Evolutionary conservation across 2,113 vertebrate species (phyloP), one percentile per base, ranked within the genome.

Genomic region (Sisor rabdophorus): DNA sequence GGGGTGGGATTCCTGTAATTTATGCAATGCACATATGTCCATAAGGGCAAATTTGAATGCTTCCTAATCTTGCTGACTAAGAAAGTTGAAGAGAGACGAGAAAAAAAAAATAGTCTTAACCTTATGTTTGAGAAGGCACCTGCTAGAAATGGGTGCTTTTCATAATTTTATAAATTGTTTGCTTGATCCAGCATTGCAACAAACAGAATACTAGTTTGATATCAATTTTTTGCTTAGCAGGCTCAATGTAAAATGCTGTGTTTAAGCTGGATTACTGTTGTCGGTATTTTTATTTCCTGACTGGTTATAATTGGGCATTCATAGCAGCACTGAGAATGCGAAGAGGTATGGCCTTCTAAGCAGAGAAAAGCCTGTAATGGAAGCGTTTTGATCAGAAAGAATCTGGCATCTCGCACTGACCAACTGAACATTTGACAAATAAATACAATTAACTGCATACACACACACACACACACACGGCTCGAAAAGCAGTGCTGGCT

Each of bases 21-120:
- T 22, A 59, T 59, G 65, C 75, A 15, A 56, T 60, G 55, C 65
- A 53, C 28, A 86, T 80, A 80, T 76, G 83, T 81, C 84, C 83
- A 52, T 77, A 50, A 83, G 84, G 77, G 78, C 84, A 71, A 80
- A 77, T 82, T 84, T 85, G 81, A 88, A 83, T 86, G 81, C 75
- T 77, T 81, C 54, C 12, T 69, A 73, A 81, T 22, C 22, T 47
- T 65, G 40, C 20, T 48, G 10, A 44, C 64, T 47, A 24, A 48
- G 22, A 48, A 50, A 26, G 17, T 11, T 50, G 16, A 52, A 82
- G 84, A 77, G 59, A 83, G 84, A 83, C 77, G 80, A 82, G 84
- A 77, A 56, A 83, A 85, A 83, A 78, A 79, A 77, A 72, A 78
- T 70, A 79, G 84, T 90, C 89, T 90, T 89, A 88, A 89, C 15